Evolutionary conservation across 1,140 invertebrate species (phyloP).

Genomic region (Heliconius hewitsoni): DNA sequence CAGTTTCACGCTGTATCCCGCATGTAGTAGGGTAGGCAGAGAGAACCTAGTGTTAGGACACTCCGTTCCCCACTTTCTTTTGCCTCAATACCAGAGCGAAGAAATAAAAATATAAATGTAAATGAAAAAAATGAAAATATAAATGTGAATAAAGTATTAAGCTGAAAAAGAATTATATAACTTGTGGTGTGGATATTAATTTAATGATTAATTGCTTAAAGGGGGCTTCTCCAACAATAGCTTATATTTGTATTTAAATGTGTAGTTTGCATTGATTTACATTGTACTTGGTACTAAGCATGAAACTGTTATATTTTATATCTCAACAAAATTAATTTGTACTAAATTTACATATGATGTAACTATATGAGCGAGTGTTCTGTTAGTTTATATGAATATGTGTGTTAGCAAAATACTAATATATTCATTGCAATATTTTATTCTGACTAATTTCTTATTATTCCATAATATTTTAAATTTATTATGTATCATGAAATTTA

Average conservation of each 20-base stretch:
- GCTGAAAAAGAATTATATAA: not conserved
- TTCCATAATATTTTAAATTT: no score
- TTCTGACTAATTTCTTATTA: not conserved
- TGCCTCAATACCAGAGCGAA: no score
- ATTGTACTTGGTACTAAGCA: conserved; percentile 10
- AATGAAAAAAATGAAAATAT: no score
- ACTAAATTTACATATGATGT: not conserved
- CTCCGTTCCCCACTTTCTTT: no score
- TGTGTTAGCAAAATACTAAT: no score
- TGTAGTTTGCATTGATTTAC: not conserved
- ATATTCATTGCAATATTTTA: not conserved
- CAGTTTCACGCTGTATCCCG: no score
- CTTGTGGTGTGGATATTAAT: not conserved
- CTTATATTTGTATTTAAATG: not conserved
- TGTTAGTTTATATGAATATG: not conserved
- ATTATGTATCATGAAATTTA: no score
- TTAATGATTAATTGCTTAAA: not conserved
- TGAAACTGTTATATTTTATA: conserved; percentile 10
- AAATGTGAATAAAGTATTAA: no score
- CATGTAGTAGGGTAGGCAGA: no score
- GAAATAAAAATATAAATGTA: no score
- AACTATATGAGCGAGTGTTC: not conserved
- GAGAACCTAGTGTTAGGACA: no score
- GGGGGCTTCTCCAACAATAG: not conserved
- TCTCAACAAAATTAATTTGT: not conserved